A percentile compares a stretch with the other conserved stretches of the same genome.
Evolutionary conservation across 2,797 vertebrate species (phyloP).

Genomic region (Chrysocyon brachyurus): DNA sequence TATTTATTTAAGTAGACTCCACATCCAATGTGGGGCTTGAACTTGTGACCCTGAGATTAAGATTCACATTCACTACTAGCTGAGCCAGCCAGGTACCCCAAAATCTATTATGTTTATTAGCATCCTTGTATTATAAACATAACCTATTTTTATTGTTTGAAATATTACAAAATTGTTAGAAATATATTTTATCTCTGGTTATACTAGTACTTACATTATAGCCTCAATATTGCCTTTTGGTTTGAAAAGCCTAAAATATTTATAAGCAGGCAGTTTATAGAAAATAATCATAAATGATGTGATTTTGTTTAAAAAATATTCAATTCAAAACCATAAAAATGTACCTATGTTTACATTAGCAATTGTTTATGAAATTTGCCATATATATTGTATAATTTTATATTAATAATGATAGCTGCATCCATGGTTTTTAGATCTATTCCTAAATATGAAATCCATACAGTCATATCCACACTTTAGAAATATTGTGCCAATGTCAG

Average conservation of each 20-base stretch:
- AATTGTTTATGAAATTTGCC: not conserved
- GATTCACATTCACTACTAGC: not conserved
- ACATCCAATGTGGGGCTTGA: not conserved
- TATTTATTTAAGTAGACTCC: not conserved
- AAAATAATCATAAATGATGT: not conserved
- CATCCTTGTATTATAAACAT: not conserved
- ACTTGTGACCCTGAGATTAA: not conserved
- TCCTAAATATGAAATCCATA: not conserved
- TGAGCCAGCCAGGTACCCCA: not conserved
- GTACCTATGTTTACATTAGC: not conserved
- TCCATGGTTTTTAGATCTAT: not conserved
- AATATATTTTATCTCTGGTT: not conserved
- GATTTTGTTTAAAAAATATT: not conserved
- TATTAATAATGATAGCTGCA: not conserved
- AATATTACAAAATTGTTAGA: not conserved
- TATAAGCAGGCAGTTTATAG: not conserved
- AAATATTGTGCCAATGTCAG: not conserved
- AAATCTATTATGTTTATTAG: not conserved
- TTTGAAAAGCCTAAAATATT: not conserved
- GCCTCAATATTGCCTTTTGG: not conserved
- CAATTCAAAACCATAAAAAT: not conserved
- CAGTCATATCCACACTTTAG: not conserved
- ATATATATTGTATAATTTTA: not conserved
- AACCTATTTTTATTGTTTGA: not conserved
- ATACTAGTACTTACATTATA: not conserved